A percentile compares a stretch with the other conserved stretches of the same genome.
These are phyloP conservation scores for Zaprionus tsacasi DNA, from an alignment of 1,140 invertebrate species.

Conservation along the genomic window DNA sequence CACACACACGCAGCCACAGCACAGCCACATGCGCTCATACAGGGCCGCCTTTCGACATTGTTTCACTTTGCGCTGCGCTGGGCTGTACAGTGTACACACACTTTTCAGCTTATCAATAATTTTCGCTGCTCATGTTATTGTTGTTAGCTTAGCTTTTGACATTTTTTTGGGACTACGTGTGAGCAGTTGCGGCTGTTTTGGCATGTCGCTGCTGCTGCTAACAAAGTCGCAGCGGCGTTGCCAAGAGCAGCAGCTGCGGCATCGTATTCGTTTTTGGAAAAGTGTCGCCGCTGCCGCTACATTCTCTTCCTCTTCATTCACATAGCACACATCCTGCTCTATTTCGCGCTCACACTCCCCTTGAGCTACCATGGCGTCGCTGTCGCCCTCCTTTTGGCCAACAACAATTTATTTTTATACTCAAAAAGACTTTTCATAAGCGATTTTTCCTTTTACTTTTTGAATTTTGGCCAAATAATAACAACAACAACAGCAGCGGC, in stretches of 20 bases:
- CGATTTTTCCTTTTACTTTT: conserved; percentile 64
- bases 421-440: conserved; percentile 61
- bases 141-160: conserved; percentile 35
- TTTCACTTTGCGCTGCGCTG: conserved; percentile 22
- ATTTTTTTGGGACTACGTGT: conserved; percentile 28
- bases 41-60: conserved; percentile 27
- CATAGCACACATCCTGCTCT: neutral
- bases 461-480: conserved; percentile 76
- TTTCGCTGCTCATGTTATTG: conserved; percentile 17
- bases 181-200: conserved; percentile 40
- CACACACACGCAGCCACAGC: neutral
- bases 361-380: neutral
- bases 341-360: conserved; percentile 7
- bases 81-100: neutral
- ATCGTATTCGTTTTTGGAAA: conserved; percentile 38
- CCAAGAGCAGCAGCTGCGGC: conserved; percentile 8
- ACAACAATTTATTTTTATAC: conserved; percentile 73
- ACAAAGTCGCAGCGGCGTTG: neutral
- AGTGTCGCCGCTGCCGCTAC: neutral
- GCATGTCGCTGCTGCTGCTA: conserved; percentile 37
- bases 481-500: conserved; percentile 17
- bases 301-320: neutral
- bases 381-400: conserved; percentile 40
- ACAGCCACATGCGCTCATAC: neutral
- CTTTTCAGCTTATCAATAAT: conserved; percentile 51